Evolutionary conservation across 92 coral and sea anemone genomes (phyloP).

Genomic region (Bergia puertoricense): DNA sequence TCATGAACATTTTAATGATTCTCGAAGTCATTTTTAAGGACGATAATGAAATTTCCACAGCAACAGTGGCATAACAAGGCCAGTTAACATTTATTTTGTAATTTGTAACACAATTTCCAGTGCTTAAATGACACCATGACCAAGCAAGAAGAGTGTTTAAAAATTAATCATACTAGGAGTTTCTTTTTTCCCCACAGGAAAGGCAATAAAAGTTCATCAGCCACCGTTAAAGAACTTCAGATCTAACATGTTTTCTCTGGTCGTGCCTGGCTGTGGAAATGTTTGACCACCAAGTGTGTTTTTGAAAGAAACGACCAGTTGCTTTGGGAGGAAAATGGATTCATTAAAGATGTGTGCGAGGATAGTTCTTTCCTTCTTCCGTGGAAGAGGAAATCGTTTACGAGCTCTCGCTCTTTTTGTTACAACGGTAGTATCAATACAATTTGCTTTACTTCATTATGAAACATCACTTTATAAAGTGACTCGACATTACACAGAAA

Average conservation of each 20-base stretch:
- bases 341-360: not conserved
- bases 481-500: not conserved
- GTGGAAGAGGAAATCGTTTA: conserved; percentile 14
- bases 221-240: no score
- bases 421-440: not conserved
- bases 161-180: no score
- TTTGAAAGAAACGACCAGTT: no score
- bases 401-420: not conserved
- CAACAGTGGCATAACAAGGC: no score
- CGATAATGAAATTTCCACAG: no score
- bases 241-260: not conserved
- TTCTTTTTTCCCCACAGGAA: not conserved
- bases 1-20: no score
- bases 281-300: not conserved
- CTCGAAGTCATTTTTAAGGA: no score
- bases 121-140: no score
- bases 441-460: not conserved
- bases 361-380: not conserved
- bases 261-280: not conserved
- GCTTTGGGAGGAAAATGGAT: conserved; percentile 1
- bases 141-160: no score
- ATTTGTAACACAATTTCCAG: not conserved
- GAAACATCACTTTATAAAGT: not conserved
- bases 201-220: not conserved
- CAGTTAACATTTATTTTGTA: no score